Evolutionary conservation across 2,888 invertebrate species (phyloP), one percentile per base, ranked within the genome.

Genomic region (Empis livida): DNA sequence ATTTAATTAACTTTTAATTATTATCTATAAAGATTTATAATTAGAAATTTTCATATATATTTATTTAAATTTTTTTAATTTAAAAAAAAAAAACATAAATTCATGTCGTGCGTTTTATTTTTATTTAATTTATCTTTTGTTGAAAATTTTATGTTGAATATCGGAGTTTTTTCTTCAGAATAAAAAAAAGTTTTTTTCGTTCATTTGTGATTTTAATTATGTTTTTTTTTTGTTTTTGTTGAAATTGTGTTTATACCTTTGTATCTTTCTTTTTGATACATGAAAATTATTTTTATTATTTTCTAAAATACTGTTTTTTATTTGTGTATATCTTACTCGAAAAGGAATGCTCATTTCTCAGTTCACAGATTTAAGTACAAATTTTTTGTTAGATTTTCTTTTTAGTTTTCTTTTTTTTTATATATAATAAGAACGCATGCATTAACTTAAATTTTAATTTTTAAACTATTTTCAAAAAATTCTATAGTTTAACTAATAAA

Each of bases 101-200:
- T 27, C 23, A 27, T 27, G 23, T 58, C 23, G 63, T 58, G 51
- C 51, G 42, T 44, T 43, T 49, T 50, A 49, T 51, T 40, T 14
- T 39, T 27, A 8, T 27, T 27, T 27, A 8, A 27, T 8, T 27
- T 27, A 27, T 27, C 5, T 27, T 27, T 5, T 9, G 23, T 27
- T 27, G 23, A 27, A 27, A 27, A 8, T 27, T 27, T 27, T 27
- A 27, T 27, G 23, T 27, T 27, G 9, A 27, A 27, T 8, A 27
- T 27, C 23, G 8, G 41, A 20, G 10, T 20, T 44, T 44, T 23
- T 44, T 40, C 39, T 17, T 10, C 11, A 10, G 15, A 10, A n/a
- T 14, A 14, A 32, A 35, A 11, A 37, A 3, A 30, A 38, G 15
- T 32, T 44, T 37, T 16, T 20, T 45, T 41, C 46, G 14, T 48